Conservation (phyloP, 2,888 invertebrate genomes). For the Liposcelis brunnea region DNA sequence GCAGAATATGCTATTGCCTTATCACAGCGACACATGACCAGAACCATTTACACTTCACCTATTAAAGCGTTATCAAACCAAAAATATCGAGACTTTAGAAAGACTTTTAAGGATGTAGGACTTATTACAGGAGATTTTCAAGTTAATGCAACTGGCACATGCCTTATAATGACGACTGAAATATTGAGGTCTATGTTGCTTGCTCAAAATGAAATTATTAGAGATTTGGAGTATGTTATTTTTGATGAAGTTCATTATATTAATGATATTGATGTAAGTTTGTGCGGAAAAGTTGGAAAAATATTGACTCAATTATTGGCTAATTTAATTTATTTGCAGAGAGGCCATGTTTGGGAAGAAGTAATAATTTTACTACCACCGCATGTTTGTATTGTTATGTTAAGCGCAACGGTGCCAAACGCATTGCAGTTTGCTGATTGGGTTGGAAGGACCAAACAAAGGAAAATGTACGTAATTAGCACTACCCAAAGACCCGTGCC, state of each 20-base stretch:
- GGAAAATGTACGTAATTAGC: conserved; percentile 79
- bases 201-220: conserved; percentile 55
- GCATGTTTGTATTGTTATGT: conserved; percentile 88
- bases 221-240: conserved; percentile 95
- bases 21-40: conserved; percentile 78
- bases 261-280: conserved; percentile 74
- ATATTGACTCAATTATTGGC: not conserved
- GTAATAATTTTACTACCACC: conserved; percentile 87
- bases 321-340: conserved; percentile 33
- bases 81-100: conserved; percentile 94
- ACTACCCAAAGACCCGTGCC: conserved; percentile 91
- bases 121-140: conserved; percentile 91
- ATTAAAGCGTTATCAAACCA: conserved; percentile 98
- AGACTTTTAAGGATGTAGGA: conserved; percentile 76
- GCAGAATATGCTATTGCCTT: conserved; percentile 98
- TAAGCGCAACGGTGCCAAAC: conserved; percentile 97
- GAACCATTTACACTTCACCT: conserved; percentile 93
- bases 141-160: conserved; percentile 81
- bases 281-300: no score
- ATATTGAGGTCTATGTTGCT: conserved; percentile 88
- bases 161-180: conserved; percentile 98
- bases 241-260: conserved; percentile 99
- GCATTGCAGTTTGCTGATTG: conserved; percentile 89
- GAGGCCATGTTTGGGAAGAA: conserved; percentile 99
- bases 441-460: conserved; percentile 73